A percentile compares a stretch with the other conserved stretches of the same genome.
Evolutionary conservation across 2,888 invertebrate species (phyloP).

Genomic region (Drepana falcataria): DNA sequence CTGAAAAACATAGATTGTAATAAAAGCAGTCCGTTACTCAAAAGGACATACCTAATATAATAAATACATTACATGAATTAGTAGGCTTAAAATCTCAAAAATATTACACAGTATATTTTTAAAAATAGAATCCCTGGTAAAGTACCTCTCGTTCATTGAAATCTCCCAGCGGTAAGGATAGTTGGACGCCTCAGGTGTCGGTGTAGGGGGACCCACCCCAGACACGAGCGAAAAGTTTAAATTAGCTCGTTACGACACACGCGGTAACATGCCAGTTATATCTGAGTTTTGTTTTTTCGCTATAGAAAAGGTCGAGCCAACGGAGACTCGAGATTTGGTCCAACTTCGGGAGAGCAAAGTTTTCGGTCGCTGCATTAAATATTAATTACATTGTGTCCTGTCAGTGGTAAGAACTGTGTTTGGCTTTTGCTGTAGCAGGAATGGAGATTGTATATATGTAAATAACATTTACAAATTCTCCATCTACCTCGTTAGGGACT

Average conservation of each 20-base stretch:
- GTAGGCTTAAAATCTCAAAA: no score
- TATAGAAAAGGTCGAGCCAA: slow-evolving; percentile 58
- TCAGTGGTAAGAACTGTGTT: slow-evolving; percentile 27
- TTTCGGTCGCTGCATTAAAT: slow-evolving; percentile 58
- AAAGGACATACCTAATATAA: no score
- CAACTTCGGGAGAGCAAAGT: slow-evolving; percentile 59
- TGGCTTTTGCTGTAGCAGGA: slow-evolving; percentile 21
- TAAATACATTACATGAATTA: no score
- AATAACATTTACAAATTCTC: no score
- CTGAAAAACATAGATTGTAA: no score
- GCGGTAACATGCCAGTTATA: slow-evolving; percentile 60
- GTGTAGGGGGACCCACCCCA: slow-evolving; percentile 51
- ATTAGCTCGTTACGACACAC: slow-evolving; percentile 77
- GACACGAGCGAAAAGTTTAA: slow-evolving; percentile 74
- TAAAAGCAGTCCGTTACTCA: no score
- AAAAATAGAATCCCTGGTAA: slow-evolving; percentile 19
- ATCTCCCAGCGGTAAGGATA: slow-evolving; percentile 51
- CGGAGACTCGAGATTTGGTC: slow-evolving; percentile 16
- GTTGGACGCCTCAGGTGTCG: slow-evolving; percentile 67
- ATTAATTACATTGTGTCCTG: slow-evolving; percentile 51
- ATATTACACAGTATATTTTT: slow-evolving; percentile 15
- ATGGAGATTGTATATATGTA: no score
- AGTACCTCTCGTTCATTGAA: slow-evolving; percentile 57
- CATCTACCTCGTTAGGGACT: no score
- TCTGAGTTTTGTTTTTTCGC: slow-evolving; percentile 68